Base-by-base conservation (phyloP, 2,797 vertebrate genomes). In the Potorous gilbertii region DNA sequence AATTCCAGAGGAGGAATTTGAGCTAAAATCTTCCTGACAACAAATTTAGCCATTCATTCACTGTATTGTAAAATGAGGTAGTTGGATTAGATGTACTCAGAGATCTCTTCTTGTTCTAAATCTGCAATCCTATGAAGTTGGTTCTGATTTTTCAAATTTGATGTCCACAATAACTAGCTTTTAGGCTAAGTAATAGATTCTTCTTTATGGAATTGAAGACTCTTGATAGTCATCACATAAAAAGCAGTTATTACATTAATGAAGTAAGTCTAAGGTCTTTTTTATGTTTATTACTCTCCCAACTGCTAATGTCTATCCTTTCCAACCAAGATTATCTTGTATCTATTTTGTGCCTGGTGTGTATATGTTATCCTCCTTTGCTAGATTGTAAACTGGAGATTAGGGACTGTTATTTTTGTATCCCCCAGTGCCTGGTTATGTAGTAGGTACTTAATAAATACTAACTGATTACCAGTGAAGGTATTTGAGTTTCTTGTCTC, bases 111-210 rank as follows among this genome's bases (percentile, higher is more conserved):
- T 16, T 46, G 18, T n/a, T 81, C n/a, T 46, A 50, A 87, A 50
- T 46, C 40, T 87, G 24, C 40, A 11, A 1, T 50, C 21, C 10
- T 87, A 27, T 87, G 40, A 46, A 87, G 21, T 27, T 87, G 40
- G 10, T 24, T 81, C 18, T 50, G 74, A 50, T 87, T 50, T 87
- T 87, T 87, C 40, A 50, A 29, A 52, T 31, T 93, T 92, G 81
- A 90, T 95, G 12, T 4, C 74, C 40, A 24, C 40, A 50, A 28
- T 87, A 92, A 95, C 50, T 57, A 0, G 89, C 56, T 90, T 46
- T 87, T 92, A 95, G 55, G 40, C 50, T 95, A 66, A 81, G n/a
- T 50, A 95, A 90, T 93, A 90, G 56, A 74, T 56, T 55, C 21
- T 66, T 81, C 56, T 31, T 93, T 96, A 34, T 94, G 50, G 52